These are phyloP conservation scores for Phataginus tetradactyla DNA, from an alignment of 2,797 vertebrate species.

Conservation along the genomic window DNA sequence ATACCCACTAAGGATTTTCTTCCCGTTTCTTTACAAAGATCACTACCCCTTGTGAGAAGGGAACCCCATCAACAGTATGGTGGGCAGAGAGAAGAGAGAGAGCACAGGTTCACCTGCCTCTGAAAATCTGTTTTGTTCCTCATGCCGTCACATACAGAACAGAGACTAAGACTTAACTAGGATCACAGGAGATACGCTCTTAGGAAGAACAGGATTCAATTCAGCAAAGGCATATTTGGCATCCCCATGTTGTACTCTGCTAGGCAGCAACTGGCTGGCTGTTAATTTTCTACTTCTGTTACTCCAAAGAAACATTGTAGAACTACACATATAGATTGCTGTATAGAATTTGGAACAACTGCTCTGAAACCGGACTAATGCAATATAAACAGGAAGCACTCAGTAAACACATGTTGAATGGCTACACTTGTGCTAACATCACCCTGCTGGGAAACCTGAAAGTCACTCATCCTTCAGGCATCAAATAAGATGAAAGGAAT, in stretches of 20 bases:
- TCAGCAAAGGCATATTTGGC: not conserved
- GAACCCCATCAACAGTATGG: not conserved
- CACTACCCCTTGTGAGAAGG: not conserved
- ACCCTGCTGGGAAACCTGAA: not conserved
- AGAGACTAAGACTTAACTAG: not conserved
- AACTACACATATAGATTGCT: not conserved
- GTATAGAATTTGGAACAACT: not conserved
- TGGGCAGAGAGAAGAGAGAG: not conserved
- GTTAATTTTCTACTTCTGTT: not conserved
- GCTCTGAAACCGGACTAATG: not conserved
- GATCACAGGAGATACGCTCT: not conserved
- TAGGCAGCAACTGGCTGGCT: not conserved
- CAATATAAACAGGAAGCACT: not conserved
- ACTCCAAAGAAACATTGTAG: not conserved
- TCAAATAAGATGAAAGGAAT: not conserved
- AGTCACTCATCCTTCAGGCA: not conserved
- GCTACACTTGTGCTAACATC: not conserved
- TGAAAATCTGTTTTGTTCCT: not conserved
- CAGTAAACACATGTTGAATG: not conserved
- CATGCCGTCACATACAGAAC: not conserved
- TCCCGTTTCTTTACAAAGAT: not conserved
- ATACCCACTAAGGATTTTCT: not conserved
- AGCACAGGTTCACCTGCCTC: not conserved
- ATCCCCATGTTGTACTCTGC: not conserved
- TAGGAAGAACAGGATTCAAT: not conserved